Percentiles rank a stretch among this genome's conserved stretches.
Conservation (phyloP, 2,888 invertebrate genomes). For the Chesias legatella region DNA sequence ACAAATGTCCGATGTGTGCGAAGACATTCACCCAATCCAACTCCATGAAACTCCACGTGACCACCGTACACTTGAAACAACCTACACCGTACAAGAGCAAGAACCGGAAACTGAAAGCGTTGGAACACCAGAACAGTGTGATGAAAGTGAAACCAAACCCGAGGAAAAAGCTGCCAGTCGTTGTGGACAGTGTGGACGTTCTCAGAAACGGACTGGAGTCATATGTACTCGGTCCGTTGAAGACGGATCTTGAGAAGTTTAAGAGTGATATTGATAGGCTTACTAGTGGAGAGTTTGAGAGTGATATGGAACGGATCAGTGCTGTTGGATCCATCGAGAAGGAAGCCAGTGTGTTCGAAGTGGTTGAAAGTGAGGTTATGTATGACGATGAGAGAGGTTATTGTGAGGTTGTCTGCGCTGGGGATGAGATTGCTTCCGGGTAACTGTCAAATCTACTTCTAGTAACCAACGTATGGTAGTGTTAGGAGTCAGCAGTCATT, state of each 20-base stretch:
- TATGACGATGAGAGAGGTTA: no score
- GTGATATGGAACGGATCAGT: no score
- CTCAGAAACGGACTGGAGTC: conserved; percentile 15
- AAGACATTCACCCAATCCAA: conserved; percentile 65
- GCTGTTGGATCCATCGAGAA: no score
- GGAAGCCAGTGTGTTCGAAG: no score
- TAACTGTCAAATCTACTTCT: no score
- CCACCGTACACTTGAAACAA: conserved; percentile 55
- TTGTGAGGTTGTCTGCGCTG: no score
- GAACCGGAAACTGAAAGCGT: conserved; percentile 4
- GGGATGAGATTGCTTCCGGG: no score
- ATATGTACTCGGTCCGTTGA: conserved; percentile 17
- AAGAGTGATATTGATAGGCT: conserved; percentile 14
- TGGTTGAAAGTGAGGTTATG: no score
- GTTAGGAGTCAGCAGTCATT: no score
- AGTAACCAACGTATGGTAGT: no score
- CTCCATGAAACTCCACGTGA: conserved; percentile 60
- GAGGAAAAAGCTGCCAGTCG: conserved; percentile 1
- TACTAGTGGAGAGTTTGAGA: neutral
- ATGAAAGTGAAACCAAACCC: conserved; percentile 2
- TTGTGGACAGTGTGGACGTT: conserved; percentile 6
- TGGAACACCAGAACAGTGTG: neutral
- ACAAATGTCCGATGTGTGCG: conserved; percentile 52
- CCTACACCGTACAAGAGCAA: conserved; percentile 52
- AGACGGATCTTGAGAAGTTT: conserved; percentile 10